A percentile compares a stretch with the other conserved stretches of the same genome.
These are phyloP conservation scores for Venturia canescens DNA, from an alignment of 1,140 invertebrate genomes.

Conservation along the genomic window DNA sequence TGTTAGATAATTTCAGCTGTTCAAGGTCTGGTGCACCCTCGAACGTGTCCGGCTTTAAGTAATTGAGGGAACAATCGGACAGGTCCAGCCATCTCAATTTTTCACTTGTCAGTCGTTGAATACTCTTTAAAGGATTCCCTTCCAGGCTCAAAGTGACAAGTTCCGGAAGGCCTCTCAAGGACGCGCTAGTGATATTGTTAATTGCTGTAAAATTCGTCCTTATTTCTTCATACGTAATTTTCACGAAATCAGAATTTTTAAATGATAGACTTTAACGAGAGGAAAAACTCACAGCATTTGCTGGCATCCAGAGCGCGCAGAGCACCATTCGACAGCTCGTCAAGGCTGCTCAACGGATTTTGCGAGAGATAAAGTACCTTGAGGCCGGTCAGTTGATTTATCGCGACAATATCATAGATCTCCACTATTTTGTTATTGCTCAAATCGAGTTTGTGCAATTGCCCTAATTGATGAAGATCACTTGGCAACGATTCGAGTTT, in stretches of 20 bases:
- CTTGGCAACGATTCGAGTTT: conserved; percentile 61
- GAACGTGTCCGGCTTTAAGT: conserved; percentile 65
- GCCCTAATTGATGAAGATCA: conserved; percentile 56
- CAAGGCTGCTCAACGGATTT: conserved; percentile 65
- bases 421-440: conserved; percentile 59
- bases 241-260: not conserved
- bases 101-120: conserved; percentile 62
- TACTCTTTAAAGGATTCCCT: conserved; percentile 66
- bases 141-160: conserved; percentile 63
- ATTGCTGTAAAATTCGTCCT: conserved; percentile 57
- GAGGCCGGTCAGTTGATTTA: conserved; percentile 61
- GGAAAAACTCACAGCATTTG: conserved; percentile 63
- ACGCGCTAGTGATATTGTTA: conserved; percentile 55
- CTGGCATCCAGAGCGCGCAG: conserved; percentile 64
- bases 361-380: conserved; percentile 61
- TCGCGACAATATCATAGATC: conserved; percentile 52
- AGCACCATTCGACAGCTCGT: conserved; percentile 58
- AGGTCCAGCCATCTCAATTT: conserved; percentile 68
- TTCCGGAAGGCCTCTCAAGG: conserved; percentile 61
- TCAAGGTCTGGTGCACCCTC: conserved; percentile 63
- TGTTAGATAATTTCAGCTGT: conserved; percentile 66
- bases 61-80: conserved; percentile 68
- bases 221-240: not conserved
- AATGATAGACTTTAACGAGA: not conserved
- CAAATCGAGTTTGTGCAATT: conserved; percentile 64